Evolutionary conservation across 1,140 invertebrate species (phyloP).

Genomic region (Rhagoletis zephyria): DNA sequence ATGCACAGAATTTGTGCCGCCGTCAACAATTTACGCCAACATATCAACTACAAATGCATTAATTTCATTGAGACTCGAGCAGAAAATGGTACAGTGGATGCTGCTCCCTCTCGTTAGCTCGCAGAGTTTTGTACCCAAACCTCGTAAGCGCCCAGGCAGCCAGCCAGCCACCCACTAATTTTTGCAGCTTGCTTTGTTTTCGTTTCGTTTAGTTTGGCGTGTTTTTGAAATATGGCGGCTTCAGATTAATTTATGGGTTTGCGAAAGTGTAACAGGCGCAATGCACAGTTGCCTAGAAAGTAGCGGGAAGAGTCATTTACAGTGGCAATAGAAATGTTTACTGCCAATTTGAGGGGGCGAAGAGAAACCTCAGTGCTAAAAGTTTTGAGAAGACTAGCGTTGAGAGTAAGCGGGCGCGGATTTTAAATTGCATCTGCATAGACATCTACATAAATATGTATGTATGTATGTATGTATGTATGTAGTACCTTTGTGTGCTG

Average conservation of each 20-base stretch:
- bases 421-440: not conserved
- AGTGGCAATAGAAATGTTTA: conserved; percentile 19
- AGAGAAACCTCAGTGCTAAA: not conserved
- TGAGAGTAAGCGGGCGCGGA: not conserved
- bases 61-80: conserved; percentile 34
- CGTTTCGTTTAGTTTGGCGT: conserved; percentile 10
- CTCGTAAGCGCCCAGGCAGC: no score
- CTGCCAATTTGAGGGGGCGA: not conserved
- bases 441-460: no score
- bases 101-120: not conserved
- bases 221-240: conserved; percentile 52
- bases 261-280: conserved; percentile 28
- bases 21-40: conserved; percentile 37
- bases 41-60: conserved; percentile 39
- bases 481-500: not conserved
- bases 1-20: conserved; percentile 15
- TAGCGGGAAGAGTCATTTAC: not conserved
- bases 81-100: not conserved
- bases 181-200: not conserved
- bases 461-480: no score
- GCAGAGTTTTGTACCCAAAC: no score
- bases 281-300: not conserved
- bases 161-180: not conserved
- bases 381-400: not conserved
- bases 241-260: conserved; percentile 53